Base-by-base conservation (phyloP, 2,888 invertebrate genomes). In the Autographa pulchrina region DNA sequence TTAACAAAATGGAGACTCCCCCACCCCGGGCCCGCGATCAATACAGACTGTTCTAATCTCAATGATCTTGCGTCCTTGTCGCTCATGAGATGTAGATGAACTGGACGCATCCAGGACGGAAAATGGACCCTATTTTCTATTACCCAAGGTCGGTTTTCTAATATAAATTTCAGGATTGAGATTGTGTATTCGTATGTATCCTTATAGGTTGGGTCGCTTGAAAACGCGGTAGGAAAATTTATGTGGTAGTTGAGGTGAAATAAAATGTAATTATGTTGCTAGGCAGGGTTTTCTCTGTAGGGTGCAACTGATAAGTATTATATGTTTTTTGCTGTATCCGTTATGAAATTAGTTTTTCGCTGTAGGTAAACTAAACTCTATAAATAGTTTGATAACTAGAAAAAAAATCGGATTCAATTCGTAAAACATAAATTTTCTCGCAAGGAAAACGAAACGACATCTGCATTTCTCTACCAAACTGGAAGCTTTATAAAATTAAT, bases 11-110 rank as follows among this genome's bases (percentile, higher is more conserved):
- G 92, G 92, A 64, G 75, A 72, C 80, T 71, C 67, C 88, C 84
- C 78, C 84, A 59, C 74, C 69, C 80, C 60, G 67, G 77, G 76
- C 81, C 72, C 81, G 80, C 90, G 91, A 91, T 91, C 91, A 90
- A 91, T 91, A 91, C 90, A 20, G 74, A 72, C 82, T 83, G 89
- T 90, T 93, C 93, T 94, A 94, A 94, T 94, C 94, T 95, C 92
- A 73, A 82, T 78, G 84, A 90, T 92, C 91, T 92, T 92, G 91
- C 93, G 91, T 94, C 94, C 93, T 92, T 94, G 89, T 94, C 94
- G 81, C 91, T 84, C 93, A 66, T 70, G 89, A 91, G 90, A 92
- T 91, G 91, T 85, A 87, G 88, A 89, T 87, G 84, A 85, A 86
- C 85, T 77, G 32, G 58, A 71, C 61, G 61, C 83, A 83, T 84